These are phyloP conservation scores for Electrona antarctica DNA, from an alignment of 2,113 vertebrate species.

Conservation along the genomic window DNA sequence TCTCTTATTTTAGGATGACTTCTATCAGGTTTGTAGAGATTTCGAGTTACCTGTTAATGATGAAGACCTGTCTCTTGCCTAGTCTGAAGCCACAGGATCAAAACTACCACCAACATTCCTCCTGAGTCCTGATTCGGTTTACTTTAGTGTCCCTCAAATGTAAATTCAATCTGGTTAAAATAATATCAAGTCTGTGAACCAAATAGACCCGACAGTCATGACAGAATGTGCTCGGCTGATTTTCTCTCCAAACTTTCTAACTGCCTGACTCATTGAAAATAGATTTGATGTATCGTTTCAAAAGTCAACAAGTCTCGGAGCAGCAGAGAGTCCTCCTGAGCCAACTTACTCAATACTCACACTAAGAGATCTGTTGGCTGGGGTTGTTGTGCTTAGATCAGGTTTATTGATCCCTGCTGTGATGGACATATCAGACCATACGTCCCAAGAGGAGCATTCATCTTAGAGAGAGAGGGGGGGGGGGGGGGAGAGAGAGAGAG, in stretches of 20 bases:
- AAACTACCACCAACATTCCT: not conserved
- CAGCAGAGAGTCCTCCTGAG: not conserved
- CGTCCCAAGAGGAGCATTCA: slow-evolving; percentile 41
- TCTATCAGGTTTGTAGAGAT: too few species aligned
- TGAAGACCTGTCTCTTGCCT: too few species aligned
- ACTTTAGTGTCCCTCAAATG: too few species aligned
- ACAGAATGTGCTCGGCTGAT: not conserved
- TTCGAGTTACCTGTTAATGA: too few species aligned
- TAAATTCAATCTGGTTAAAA: too few species aligned
- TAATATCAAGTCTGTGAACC: too few species aligned
- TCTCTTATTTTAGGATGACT: too few species aligned
- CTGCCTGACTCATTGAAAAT: too few species aligned
- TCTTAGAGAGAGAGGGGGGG: slow-evolving; percentile 8
- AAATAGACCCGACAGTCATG: too few species aligned
- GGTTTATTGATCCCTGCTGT: slow-evolving; percentile 61
- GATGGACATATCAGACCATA: slow-evolving; percentile 56
- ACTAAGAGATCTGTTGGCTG: slow-evolving; percentile 9
- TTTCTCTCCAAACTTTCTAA: not conserved
- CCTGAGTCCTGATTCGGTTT: too few species aligned
- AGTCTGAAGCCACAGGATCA: not conserved
- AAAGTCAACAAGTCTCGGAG: too few species aligned
- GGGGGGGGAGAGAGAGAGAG: not conserved
- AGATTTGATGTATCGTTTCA: too few species aligned
- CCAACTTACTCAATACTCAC: slow-evolving; percentile 35
- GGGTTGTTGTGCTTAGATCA: slow-evolving; percentile 28